phyloP scores from a whole-genome alignment of 2,888 invertebrate species.

The Vanessa cardui region DNA sequence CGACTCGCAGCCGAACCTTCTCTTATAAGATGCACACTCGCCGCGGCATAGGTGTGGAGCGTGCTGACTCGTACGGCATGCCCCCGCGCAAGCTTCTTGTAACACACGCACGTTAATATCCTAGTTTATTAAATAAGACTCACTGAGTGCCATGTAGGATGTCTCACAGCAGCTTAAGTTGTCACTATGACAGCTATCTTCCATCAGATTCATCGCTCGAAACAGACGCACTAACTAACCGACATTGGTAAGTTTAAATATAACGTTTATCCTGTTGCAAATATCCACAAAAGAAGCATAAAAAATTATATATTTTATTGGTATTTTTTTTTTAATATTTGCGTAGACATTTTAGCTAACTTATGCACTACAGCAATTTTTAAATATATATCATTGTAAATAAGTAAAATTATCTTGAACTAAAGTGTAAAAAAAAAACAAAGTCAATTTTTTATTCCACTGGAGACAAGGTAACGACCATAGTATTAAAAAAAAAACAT shows the following conservation, averaged over 20 bases:
- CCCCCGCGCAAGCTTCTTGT: constrained; percentile 61
- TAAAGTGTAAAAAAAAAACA: too few species aligned
- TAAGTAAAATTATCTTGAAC: too few species aligned
- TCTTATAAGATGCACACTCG: constrained; percentile 81
- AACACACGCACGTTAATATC: constrained; percentile 59
- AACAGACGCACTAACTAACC: constrained; percentile 77
- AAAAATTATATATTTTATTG: too few species aligned
- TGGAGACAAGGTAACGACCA: too few species aligned
- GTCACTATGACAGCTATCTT: constrained; percentile 79
- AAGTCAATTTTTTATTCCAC: too few species aligned
- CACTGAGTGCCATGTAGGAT: constrained; percentile 79
- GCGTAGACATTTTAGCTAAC: too few species aligned
- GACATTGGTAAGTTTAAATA: constrained; percentile 68
- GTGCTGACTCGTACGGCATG: constrained; percentile 74
- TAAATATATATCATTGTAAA: too few species aligned
- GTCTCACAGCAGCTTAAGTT: constrained; percentile 80
- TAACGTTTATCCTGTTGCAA: too few species aligned
- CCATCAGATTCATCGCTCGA: constrained; percentile 79
- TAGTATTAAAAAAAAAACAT: too few species aligned
- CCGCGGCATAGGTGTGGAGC: constrained; percentile 77
- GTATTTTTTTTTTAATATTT: too few species aligned
- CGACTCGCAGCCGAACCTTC: constrained; percentile 73
- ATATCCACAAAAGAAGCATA: too few species aligned
- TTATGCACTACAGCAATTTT: too few species aligned
- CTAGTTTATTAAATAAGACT: constrained; percentile 66